Evolutionary conservation across 2,797 vertebrate genomes (phyloP).

Genomic region (Cyclopterus lumpus): DNA sequence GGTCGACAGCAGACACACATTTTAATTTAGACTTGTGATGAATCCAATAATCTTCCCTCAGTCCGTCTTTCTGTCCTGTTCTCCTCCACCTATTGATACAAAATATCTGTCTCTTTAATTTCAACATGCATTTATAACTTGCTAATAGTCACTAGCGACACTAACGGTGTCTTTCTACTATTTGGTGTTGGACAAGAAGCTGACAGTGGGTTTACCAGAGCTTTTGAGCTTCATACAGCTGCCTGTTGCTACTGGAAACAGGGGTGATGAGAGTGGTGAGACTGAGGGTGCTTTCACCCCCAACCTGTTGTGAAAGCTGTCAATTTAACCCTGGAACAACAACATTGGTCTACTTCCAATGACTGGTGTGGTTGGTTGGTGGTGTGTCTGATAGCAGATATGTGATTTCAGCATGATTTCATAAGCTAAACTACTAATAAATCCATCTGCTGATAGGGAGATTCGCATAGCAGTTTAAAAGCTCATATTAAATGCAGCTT

Average conservation of each 20-base stretch:
- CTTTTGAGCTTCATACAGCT: background rate
- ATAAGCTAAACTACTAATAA: background rate
- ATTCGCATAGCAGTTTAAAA: background rate
- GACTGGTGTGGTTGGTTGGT: background rate
- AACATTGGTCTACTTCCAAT: background rate
- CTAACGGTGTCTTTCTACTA: background rate
- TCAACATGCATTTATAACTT: background rate
- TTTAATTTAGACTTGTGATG: background rate
- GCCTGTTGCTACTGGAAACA: background rate
- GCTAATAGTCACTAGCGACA: background rate
- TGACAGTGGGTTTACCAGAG: background rate
- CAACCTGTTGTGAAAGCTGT: background rate
- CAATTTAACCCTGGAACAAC: background rate
- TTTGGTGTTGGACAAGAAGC: background rate
- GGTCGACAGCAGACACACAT: background rate
- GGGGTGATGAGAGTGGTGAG: background rate
- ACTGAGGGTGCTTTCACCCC: background rate
- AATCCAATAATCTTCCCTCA: background rate
- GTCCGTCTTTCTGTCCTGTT: background rate
- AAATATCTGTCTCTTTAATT: background rate
- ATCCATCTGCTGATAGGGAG: background rate
- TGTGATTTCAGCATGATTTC: background rate
- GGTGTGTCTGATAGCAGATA: background rate
- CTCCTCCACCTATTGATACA: background rate
- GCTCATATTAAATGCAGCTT: background rate